Percentiles rank a stretch among this genome's conserved stretches.
Evolutionary conservation across 2,888 invertebrate genomes (phyloP).

Genomic region (Cataglyphis albicans): DNA sequence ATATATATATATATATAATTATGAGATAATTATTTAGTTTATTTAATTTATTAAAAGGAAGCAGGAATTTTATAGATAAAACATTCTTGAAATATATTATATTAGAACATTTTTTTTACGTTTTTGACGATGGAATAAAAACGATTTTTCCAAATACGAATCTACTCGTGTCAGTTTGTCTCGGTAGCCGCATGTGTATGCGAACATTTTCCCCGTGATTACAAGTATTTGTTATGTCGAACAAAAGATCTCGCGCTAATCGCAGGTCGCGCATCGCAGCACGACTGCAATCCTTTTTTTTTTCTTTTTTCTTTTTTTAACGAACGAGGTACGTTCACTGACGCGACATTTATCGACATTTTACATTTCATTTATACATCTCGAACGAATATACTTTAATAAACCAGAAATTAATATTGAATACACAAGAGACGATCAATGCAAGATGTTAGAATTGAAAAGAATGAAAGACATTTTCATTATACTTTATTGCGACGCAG

Average conservation of each 20-base stretch:
- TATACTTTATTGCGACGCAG: background rate
- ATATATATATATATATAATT: background rate
- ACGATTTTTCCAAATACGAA: background rate
- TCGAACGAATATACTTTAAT: background rate
- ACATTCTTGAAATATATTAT: background rate
- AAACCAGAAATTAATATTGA: background rate
- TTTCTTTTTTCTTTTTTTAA: background rate
- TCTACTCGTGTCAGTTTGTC: background rate
- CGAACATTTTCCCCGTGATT: slow-evolving; percentile 18
- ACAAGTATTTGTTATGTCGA: slow-evolving; percentile 23
- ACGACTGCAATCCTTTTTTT: background rate
- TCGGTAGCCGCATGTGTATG: background rate
- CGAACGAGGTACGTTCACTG: background rate
- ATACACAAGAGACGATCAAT: background rate
- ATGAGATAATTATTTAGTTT: background rate
- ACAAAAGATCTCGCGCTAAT: slow-evolving; percentile 46
- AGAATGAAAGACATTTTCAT: background rate
- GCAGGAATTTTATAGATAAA: background rate
- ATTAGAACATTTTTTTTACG: background rate
- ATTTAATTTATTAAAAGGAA: background rate
- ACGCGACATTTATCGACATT: background rate
- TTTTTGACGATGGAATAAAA: background rate
- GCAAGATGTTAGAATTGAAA: background rate
- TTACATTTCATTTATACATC: background rate
- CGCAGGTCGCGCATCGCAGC: slow-evolving; percentile 32